phyloP scores from a whole-genome alignment of 37 sponge, comb jelly and placozoan species.

The Hexactinellida sp. region DNA sequence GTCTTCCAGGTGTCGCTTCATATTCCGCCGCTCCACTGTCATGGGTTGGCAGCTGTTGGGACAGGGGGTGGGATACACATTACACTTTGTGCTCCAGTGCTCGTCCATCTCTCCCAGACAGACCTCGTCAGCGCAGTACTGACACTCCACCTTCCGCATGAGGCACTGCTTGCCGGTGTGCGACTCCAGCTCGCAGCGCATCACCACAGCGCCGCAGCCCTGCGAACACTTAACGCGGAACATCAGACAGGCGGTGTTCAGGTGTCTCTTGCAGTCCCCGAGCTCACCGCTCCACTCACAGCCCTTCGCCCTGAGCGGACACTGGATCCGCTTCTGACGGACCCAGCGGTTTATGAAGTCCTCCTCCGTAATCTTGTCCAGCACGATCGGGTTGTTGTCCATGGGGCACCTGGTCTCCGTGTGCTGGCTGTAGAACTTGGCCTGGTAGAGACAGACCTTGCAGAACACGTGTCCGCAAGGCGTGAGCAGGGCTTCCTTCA shows the following conservation, averaged over 20 bases:
- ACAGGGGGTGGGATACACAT: background rate
- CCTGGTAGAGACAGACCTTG: background rate
- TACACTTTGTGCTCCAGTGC: background rate
- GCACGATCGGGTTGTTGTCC: background rate
- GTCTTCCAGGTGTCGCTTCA: background rate
- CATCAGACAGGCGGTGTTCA: conserved; percentile 7
- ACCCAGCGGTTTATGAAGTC: conserved; percentile 4
- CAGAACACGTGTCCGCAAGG: conserved; percentile 8
- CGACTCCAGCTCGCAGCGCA: background rate
- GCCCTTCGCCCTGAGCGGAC: background rate
- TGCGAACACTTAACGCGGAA: background rate
- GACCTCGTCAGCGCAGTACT: background rate
- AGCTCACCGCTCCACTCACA: background rate
- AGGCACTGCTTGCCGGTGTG: background rate
- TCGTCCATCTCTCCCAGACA: conserved; percentile 2
- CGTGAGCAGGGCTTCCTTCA: background rate
- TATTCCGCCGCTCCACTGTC: background rate
- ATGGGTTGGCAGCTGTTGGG: background rate
- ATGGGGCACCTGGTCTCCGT: background rate
- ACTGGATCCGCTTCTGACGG: background rate
- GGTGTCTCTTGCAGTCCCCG: background rate
- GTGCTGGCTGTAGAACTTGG: background rate
- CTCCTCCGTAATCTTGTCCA: background rate
- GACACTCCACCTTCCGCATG: background rate
- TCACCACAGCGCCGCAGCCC: background rate